Evolutionary conservation across 2,113 vertebrate species (phyloP).

Genomic region (Corydoras maculifer): DNA sequence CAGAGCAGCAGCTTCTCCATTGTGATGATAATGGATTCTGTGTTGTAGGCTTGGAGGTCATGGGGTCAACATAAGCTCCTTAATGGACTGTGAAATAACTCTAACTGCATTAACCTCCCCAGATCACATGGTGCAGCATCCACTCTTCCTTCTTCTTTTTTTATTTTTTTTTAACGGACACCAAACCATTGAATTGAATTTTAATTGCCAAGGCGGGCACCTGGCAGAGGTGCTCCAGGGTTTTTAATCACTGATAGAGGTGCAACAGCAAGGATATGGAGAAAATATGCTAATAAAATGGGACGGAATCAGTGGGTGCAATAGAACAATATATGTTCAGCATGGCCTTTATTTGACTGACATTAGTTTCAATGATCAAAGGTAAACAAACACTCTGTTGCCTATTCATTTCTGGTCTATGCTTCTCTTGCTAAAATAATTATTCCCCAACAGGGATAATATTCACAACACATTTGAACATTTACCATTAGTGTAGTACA

Average conservation of each 20-base stretch:
- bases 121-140: constrained; percentile 84
- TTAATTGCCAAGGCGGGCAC: constrained; percentile 69
- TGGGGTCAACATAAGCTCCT: constrained; percentile 97
- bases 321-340: constrained; percentile 17
- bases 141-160: constrained; percentile 80
- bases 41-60: constrained; percentile 96
- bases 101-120: constrained; percentile 99
- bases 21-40: constrained; percentile 98
- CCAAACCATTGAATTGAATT: constrained; percentile 89
- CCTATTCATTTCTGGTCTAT: constrained; percentile 3
- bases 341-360: constrained; percentile 26
- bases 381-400: too few species aligned
- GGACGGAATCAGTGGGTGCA: constrained; percentile 18
- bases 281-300: constrained; percentile 31
- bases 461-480: too few species aligned
- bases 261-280: constrained; percentile 52
- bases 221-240: constrained; percentile 55
- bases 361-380: constrained; percentile 2
- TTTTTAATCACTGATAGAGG: constrained; percentile 67
- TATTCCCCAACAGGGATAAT: too few species aligned
- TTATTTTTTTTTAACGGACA: constrained; percentile 78
- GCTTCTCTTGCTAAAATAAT: constrained; percentile 1
- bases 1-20: constrained; percentile 75
- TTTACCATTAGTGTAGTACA: too few species aligned
- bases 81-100: constrained; percentile 99